Evolutionary conservation across 2,888 invertebrate genomes (phyloP).

Genomic region (Dynastes maya): DNA sequence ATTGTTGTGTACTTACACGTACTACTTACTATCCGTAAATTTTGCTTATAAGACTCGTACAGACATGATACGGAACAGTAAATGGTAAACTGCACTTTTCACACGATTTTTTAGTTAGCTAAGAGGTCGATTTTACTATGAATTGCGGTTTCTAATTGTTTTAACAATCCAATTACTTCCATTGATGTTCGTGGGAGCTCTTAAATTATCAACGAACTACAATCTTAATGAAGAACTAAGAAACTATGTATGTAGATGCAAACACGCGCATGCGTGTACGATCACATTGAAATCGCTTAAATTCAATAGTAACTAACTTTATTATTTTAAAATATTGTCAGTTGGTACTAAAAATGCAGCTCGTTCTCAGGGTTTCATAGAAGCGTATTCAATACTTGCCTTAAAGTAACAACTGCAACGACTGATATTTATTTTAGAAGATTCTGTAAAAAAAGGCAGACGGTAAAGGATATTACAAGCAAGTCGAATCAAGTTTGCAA

Average conservation of each 20-base stretch:
- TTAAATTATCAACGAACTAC: background rate
- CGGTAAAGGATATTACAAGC: too few relatives aligned
- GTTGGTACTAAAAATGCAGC: too few relatives aligned
- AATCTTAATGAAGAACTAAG: constrained; percentile 21
- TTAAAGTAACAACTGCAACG: too few relatives aligned
- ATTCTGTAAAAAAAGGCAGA: too few relatives aligned
- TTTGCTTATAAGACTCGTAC: background rate
- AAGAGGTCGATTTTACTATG: constrained; percentile 19
- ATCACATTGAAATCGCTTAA: too few relatives aligned
- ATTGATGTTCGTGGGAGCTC: constrained; percentile 23
- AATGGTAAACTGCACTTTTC: constrained; percentile 9
- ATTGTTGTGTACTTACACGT: constrained; percentile 27
- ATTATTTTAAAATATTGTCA: too few relatives aligned
- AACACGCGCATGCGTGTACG: too few relatives aligned
- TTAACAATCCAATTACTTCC: constrained; percentile 36
- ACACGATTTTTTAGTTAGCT: constrained; percentile 26
- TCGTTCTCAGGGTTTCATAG: too few relatives aligned
- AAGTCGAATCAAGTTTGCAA: too few relatives aligned
- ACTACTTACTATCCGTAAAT: background rate
- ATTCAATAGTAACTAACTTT: too few relatives aligned
- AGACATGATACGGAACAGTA: constrained; percentile 24
- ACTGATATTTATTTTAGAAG: too few relatives aligned
- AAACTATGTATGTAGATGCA: background rate
- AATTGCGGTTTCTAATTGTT: constrained; percentile 33
- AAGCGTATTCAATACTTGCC: too few relatives aligned